Percentiles rank a stretch among this genome's conserved stretches.
These are phyloP conservation scores for Steatocranus sp. DNA, from an alignment of 2,797 vertebrate species.

Conservation along the genomic window DNA sequence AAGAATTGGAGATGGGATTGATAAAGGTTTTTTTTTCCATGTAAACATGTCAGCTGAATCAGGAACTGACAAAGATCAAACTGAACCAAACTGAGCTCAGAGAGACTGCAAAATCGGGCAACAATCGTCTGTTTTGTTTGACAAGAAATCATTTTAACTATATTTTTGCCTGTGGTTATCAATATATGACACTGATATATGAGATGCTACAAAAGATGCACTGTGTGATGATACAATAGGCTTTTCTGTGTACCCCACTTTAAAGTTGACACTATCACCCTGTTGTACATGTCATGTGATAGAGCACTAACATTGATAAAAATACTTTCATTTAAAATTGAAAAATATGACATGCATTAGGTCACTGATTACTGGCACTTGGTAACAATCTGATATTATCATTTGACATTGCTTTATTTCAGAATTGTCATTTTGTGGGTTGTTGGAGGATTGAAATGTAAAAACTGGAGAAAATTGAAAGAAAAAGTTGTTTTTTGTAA, in stretches of 20 bases:
- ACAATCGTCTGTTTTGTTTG: not conserved
- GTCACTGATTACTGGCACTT: not conserved
- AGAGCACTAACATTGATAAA: not conserved
- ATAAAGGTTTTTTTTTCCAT: fast-evolving
- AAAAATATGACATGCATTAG: not conserved
- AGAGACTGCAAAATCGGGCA: not conserved
- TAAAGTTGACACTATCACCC: not conserved
- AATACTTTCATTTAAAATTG: not conserved
- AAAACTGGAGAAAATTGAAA: not conserved
- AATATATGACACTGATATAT: not conserved
- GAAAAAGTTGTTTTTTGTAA: not conserved
- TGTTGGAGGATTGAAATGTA: not conserved
- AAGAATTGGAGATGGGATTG: not conserved
- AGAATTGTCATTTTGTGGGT: not conserved
- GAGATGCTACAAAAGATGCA: not conserved
- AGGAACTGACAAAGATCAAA: not conserved
- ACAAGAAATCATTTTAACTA: not conserved
- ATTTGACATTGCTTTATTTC: not conserved
- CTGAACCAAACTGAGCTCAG: not conserved
- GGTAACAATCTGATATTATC: not conserved
- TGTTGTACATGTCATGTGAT: not conserved
- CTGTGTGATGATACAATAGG: not conserved
- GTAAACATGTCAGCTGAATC: not conserved
- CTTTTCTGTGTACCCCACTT: not conserved
- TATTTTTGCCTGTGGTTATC: not conserved